phyloP scores from a whole-genome alignment of 2,113 vertebrate genomes.

The Lepidothrix coronata region DNA sequence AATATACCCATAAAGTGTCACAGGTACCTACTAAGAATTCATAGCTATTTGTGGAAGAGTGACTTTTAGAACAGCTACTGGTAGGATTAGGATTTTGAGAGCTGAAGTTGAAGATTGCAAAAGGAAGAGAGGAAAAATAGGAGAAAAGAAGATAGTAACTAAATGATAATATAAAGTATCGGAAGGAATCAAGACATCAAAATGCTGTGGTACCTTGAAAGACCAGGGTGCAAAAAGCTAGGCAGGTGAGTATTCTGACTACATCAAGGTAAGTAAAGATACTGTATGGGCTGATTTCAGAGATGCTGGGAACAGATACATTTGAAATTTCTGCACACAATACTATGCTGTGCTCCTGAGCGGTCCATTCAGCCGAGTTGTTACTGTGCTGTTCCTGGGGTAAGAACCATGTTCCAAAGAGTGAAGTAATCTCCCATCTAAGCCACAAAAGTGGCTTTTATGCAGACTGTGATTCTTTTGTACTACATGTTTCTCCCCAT shows the following conservation, averaged over 20 bases:
- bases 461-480: background rate
- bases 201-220: background rate
- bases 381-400: background rate
- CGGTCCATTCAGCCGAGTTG: background rate
- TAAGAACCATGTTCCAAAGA: background rate
- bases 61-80: background rate
- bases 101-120: background rate
- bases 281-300: background rate
- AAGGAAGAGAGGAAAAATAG: background rate
- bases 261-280: background rate
- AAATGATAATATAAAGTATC: background rate
- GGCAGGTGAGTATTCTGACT: background rate
- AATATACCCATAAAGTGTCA: slow-evolving; percentile 22
- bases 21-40: background rate
- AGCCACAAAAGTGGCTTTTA: slow-evolving; percentile 8
- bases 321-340: background rate
- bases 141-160: background rate
- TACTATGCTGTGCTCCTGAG: background rate
- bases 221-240: background rate
- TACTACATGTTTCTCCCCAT: background rate
- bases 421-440: background rate
- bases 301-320: background rate
- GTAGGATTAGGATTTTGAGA: slow-evolving; percentile 4
- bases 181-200: background rate
- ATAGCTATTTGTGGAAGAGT: background rate